phyloP scores from a whole-genome alignment of 2,797 vertebrate species.

The Sebastes itinus region DNA sequence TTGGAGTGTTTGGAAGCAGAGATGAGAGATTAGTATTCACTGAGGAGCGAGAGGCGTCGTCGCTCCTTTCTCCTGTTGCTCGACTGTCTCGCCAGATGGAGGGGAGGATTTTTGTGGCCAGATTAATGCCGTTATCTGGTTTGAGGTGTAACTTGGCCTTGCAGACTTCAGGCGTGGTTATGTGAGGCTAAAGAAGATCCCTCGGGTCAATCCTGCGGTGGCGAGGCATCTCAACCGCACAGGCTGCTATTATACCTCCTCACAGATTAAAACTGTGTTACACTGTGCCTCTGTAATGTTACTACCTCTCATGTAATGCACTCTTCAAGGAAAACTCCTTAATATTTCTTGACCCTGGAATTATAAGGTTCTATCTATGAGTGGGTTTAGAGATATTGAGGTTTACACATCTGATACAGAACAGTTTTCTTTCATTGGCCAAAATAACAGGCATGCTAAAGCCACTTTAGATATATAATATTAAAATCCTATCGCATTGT shows the following conservation, averaged over 20 bases:
- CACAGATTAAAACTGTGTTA: constrained; percentile 55
- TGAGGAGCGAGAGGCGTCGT: constrained; percentile 51
- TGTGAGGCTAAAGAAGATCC: constrained; percentile 72
- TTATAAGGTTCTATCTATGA: background rate
- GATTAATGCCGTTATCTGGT: constrained; percentile 77
- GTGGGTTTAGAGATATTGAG: background rate
- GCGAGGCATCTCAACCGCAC: constrained; percentile 28
- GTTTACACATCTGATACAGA: background rate
- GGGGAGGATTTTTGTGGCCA: constrained; percentile 54
- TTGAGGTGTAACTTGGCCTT: constrained; percentile 73
- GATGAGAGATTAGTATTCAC: constrained; percentile 68
- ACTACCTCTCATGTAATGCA: background rate
- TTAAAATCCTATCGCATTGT: background rate
- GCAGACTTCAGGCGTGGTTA: constrained; percentile 50
- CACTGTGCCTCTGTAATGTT: constrained; percentile 16
- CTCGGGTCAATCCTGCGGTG: constrained; percentile 58
- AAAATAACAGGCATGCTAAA: background rate
- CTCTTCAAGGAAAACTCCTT: background rate
- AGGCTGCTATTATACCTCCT: constrained; percentile 37
- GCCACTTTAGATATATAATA: background rate
- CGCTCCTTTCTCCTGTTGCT: constrained; percentile 63
- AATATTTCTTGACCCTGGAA: background rate
- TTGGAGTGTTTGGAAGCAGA: background rate
- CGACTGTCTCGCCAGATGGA: constrained; percentile 61
- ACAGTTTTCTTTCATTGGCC: background rate